Conservation (phyloP, 1,140 invertebrate genomes). For the Eciton burchellii region DNA sequence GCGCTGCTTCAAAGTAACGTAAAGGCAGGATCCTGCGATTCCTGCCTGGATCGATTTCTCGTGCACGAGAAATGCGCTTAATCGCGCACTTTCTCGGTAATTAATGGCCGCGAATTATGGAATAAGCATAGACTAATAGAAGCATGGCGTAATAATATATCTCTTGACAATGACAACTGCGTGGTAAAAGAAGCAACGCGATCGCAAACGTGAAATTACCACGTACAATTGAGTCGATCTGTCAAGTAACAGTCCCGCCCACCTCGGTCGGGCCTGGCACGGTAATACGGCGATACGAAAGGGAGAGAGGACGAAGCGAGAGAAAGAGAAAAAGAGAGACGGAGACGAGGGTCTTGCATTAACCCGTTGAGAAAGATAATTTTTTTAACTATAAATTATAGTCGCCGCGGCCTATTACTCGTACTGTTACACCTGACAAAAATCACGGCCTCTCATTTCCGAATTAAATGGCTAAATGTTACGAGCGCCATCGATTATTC, state of each 20-base stretch:
- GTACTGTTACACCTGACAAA: slow-evolving; percentile 56
- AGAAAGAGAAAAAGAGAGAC: slow-evolving; percentile 13
- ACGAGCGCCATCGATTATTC: slow-evolving; percentile 58
- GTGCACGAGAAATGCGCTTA: slow-evolving; percentile 17
- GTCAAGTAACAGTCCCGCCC: slow-evolving; percentile 55
- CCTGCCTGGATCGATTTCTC: slow-evolving; percentile 19
- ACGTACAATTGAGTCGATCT: slow-evolving; percentile 61
- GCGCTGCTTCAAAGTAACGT: not conserved
- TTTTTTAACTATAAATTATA: slow-evolving; percentile 59
- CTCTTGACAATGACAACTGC: slow-evolving; percentile 61
- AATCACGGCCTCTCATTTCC: slow-evolving; percentile 57
- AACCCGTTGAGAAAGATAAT: slow-evolving; percentile 55
- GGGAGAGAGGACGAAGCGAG: not conserved
- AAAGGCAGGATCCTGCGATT: slow-evolving; percentile 5
- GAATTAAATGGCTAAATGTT: slow-evolving; percentile 60
- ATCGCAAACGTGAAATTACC: slow-evolving; percentile 53
- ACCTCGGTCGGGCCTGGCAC: slow-evolving; percentile 48
- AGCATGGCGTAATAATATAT: slow-evolving; percentile 61
- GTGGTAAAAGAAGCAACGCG: slow-evolving; percentile 52
- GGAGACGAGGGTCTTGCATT: slow-evolving; percentile 51
- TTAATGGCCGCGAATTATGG: slow-evolving; percentile 54
- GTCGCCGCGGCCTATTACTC: slow-evolving; percentile 41
- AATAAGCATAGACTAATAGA: slow-evolving; percentile 58
- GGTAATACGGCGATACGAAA: slow-evolving; percentile 44
- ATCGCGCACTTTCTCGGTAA: slow-evolving; percentile 45